Base-by-base conservation (phyloP, 92 coral and sea anemone species). In the Montipora capitata region DNA sequence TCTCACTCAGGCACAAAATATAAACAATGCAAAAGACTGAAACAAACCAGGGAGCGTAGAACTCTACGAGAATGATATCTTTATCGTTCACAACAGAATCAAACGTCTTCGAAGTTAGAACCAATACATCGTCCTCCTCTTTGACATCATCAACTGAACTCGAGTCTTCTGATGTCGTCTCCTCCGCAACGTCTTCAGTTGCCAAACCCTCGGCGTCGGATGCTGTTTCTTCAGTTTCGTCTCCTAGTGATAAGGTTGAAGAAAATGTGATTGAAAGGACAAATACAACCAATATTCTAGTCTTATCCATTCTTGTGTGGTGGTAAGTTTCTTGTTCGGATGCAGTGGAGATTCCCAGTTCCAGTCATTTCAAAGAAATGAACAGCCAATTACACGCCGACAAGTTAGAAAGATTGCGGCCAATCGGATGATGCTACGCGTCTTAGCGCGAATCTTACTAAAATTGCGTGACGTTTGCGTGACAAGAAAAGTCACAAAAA, bases 1-100 rank as follows among this genome's bases (percentile, higher is more conserved):
- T 27, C 35, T 27, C 35, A 27, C 35, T 27, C 35, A 27, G 35
- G 35, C 35, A 27, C 35, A 27, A 43, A 68, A n/a, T 52, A 51
- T 18, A 13, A 80, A 72, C 54, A 82, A 20, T 13, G 61, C 15
- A 7, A 81, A 80, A 67, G 18, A 65, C 9, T 74, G 7, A 5
- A n/a, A 81, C 85, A 40, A 88, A 97, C 99, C 99, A 97, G 9
- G 99, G 99, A 11, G 99, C 98, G 84, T 94, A 97, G 90, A 97
- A 97, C 74, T 97, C 99, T 38, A 97, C 98, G 9, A 97, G 89
- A 15, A 95, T 83, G 69, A 93, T 74, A 48, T 95, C 97, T 17
- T 94, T 85, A 14, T 97, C 92, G 41, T 97, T 93, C 43, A 97
- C 84, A 61, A 87, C 90, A 70, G 87, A 81, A 66, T 97, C 99